Base-by-base conservation (phyloP, 2,113 vertebrate genomes). In the Psammodynastes pulverulentus region DNA sequence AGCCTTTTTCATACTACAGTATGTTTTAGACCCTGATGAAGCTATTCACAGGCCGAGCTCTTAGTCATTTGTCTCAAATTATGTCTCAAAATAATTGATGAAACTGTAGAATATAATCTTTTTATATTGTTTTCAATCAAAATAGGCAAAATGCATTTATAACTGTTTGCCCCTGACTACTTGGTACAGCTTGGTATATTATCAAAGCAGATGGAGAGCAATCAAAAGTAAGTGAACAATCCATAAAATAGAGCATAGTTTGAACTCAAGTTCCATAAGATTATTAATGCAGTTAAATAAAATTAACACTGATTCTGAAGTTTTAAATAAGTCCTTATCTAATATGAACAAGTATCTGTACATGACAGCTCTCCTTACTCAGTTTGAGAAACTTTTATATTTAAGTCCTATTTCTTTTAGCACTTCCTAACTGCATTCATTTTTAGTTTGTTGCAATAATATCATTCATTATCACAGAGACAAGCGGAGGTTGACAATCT, bases 351-450 rank as follows among this genome's bases (percentile, higher is more conserved):
- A 87, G 49, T 52, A n/a, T n/a, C n/a, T n/a, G n/a, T n/a, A 87
- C n/a, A 29, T 51, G 87, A 21, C 87, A 85, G 39, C 67, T 53
- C 91, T 13, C 45, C 67, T 85, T 58, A 86, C 23, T n/a, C 89
- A 23, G 26, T 51, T 84, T 23, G 39, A 89, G 89, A 79, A 34
- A 51, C 29, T 91, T 89, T 39, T 52, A 62, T 48, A 85, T n/a
- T 88, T 91, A 23, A 49, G n/a, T 67, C 51, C 53, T n/a, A n/a
- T 93, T 53, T 23, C 10, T 88, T 93, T 89, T 91, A 93, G 34
- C 23, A 86, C 49, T 29, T 53, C 72, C 53, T 86, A 88, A 52
- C n/a, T 85, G 51, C 58, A 46, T 88, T 43, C 34, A 53, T 72
- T 84, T 92, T 56, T 58, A 2, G 29, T 72, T 45, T 8, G 52